A percentile compares a stretch with the other conserved stretches of the same genome.
Conservation (phyloP, 2,888 invertebrate genomes). For the Athalia cordata region DNA sequence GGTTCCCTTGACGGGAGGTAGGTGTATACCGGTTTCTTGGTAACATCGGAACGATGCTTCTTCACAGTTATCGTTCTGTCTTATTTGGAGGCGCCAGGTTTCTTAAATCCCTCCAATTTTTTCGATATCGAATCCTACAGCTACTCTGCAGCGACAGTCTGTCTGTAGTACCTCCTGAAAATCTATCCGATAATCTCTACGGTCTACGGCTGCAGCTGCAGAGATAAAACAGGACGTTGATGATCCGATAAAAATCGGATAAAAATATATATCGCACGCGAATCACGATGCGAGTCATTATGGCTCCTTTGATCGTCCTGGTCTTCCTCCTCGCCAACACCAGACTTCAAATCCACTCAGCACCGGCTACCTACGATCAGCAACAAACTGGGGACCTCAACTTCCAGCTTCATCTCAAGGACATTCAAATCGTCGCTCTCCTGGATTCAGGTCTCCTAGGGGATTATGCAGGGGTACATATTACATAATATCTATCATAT, state of each 20-base stretch:
- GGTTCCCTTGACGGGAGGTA: constrained; percentile 36
- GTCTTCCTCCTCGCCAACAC: constrained; percentile 74
- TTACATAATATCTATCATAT: background rate
- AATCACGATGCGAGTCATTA: constrained; percentile 48
- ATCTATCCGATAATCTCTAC: background rate
- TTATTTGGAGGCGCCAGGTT: constrained; percentile 40
- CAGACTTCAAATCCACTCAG: constrained; percentile 48
- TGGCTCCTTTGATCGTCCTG: constrained; percentile 71
- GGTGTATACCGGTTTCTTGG: constrained; percentile 56
- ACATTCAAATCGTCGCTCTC: constrained; percentile 84
- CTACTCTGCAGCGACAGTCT: background rate
- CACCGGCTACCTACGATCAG: constrained; percentile 78
- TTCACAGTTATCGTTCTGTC: constrained; percentile 44
- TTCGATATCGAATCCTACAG: background rate
- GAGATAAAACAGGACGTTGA: background rate
- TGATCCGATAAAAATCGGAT: background rate
- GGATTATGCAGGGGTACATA: constrained; percentile 77
- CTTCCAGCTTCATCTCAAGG: constrained; percentile 86
- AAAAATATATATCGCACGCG: background rate
- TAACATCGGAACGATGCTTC: constrained; percentile 40
- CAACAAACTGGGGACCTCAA: constrained; percentile 87
- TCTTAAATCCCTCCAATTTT: constrained; percentile 22
- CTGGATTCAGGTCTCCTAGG: constrained; percentile 78
- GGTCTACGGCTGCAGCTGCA: too few species aligned
- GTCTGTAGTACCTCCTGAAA: background rate